Conservation (phyloP, 2,888 invertebrate species). For the Plagiodera versicolora region DNA sequence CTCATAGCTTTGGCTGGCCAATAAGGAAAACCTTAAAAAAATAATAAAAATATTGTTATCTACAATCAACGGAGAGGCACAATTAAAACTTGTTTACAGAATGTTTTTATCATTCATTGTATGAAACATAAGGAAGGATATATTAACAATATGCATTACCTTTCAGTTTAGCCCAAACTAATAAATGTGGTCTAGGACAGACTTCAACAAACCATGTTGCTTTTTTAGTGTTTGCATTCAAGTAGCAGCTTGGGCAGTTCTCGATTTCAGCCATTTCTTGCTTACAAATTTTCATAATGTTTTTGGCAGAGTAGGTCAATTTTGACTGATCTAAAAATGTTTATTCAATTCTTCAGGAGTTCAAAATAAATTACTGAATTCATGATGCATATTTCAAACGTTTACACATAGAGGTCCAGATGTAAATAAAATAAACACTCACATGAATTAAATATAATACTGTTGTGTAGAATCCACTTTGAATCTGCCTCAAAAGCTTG, state of each 20-base stretch:
- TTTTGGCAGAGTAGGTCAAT: slow-evolving; percentile 74
- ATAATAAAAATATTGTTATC: slow-evolving; percentile 5
- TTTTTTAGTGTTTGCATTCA: slow-evolving; percentile 77
- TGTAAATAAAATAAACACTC: slow-evolving; percentile 50
- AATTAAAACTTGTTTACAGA: too few species aligned
- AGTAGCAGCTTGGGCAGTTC: slow-evolving; percentile 90
- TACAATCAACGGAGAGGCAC: too few species aligned
- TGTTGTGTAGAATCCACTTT: slow-evolving; percentile 94
- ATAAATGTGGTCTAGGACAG: slow-evolving; percentile 84
- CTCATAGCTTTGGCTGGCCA: slow-evolving; percentile 97
- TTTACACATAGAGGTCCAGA: too few species aligned
- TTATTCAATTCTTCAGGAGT: neutral
- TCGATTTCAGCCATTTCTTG: slow-evolving; percentile 92
- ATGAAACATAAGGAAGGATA: too few species aligned
- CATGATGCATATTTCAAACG: neutral
- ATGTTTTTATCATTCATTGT: too few species aligned
- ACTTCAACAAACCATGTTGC: slow-evolving; percentile 91
- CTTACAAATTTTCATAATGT: slow-evolving; percentile 79
- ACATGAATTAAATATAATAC: slow-evolving; percentile 88
- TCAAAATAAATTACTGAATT: too few species aligned
- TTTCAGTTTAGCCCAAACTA: slow-evolving; percentile 96
- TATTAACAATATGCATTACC: too few species aligned
- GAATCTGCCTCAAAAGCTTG: slow-evolving; percentile 88
- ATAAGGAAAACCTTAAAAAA: slow-evolving; percentile 77
- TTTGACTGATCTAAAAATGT: slow-evolving; percentile 70